Evolutionary conservation across 2,797 vertebrate species (phyloP).

Genomic region (Myotis pilosus): DNA sequence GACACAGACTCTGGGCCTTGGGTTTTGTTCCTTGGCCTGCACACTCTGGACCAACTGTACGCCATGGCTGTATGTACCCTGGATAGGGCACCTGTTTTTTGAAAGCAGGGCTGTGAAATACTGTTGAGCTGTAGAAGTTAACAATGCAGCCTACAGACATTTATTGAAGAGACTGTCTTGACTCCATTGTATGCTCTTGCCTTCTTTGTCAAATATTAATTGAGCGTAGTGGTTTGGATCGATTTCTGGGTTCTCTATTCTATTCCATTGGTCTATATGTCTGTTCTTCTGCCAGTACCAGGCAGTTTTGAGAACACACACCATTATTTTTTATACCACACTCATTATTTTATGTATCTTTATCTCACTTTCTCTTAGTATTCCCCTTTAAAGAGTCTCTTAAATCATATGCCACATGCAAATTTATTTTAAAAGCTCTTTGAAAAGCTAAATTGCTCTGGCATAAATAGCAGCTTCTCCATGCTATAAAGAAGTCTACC

Average conservation of each 20-base stretch:
- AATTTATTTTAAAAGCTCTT: conserved; percentile 52
- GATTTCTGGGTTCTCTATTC: too few species aligned
- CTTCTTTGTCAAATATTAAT: too few species aligned
- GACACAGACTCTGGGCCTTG: neutral
- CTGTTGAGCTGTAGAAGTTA: neutral
- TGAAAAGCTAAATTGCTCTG: conserved; percentile 27
- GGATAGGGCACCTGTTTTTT: neutral
- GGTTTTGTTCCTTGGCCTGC: neutral
- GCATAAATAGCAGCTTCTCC: conserved; percentile 26
- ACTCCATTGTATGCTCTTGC: too few species aligned
- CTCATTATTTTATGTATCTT: conserved; percentile 59
- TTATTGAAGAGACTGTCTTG: too few species aligned
- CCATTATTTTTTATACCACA: conserved; percentile 39
- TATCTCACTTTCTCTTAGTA: conserved; percentile 47
- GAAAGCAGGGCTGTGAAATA: neutral
- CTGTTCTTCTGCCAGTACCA: too few species aligned
- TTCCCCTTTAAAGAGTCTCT: conserved; percentile 43
- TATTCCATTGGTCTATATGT: too few species aligned
- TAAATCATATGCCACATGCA: conserved; percentile 43
- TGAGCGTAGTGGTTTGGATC: too few species aligned
- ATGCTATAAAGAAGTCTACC: conserved; percentile 11
- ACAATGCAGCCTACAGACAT: neutral
- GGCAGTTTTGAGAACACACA: neutral
- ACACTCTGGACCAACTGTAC: neutral
- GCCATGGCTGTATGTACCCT: neutral